Conservation (phyloP, 37 sponge, comb jelly and placozoan species). For the Aphrocallistes beatrix region DNA sequence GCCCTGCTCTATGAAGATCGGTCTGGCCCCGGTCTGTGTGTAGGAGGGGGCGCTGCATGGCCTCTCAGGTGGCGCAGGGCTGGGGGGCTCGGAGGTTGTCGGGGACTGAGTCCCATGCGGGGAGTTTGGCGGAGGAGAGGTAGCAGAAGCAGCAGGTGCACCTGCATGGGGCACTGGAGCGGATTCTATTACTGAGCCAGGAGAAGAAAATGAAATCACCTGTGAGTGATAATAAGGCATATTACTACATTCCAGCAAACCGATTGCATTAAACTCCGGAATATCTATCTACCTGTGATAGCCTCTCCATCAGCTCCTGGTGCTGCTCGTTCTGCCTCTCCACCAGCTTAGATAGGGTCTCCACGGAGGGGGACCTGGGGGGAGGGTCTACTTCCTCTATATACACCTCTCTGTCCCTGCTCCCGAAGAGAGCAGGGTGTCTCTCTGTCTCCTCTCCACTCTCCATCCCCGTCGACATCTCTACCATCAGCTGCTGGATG, state of each 20-base stretch:
- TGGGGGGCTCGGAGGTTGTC: neutral
- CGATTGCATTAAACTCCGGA: too few relatives aligned
- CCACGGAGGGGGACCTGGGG: constrained; percentile 5
- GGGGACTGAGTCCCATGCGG: neutral
- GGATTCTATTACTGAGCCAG: neutral
- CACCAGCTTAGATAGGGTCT: neutral
- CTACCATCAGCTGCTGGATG: neutral
- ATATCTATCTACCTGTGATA: constrained; percentile 11
- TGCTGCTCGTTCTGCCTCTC: constrained; percentile 12
- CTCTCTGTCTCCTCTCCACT: neutral
- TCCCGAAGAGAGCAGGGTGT: neutral
- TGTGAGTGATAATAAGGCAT: neutral
- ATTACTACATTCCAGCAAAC: neutral
- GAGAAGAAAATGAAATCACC: neutral
- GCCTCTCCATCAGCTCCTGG: neutral
- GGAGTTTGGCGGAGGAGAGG: neutral
- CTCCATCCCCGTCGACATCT: neutral
- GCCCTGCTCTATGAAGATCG: neutral
- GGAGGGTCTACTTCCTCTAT: neutral
- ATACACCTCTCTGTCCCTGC: neutral
- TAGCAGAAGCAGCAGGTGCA: too few relatives aligned
- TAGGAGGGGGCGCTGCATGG: neutral
- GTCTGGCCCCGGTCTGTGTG: neutral
- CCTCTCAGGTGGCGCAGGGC: neutral
- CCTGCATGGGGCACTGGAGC: neutral